A percentile compares a stretch with the other conserved stretches of the same genome.
phyloP scores from a whole-genome alignment of 1,140 invertebrate genomes.

The Trissolcus basalis region DNA sequence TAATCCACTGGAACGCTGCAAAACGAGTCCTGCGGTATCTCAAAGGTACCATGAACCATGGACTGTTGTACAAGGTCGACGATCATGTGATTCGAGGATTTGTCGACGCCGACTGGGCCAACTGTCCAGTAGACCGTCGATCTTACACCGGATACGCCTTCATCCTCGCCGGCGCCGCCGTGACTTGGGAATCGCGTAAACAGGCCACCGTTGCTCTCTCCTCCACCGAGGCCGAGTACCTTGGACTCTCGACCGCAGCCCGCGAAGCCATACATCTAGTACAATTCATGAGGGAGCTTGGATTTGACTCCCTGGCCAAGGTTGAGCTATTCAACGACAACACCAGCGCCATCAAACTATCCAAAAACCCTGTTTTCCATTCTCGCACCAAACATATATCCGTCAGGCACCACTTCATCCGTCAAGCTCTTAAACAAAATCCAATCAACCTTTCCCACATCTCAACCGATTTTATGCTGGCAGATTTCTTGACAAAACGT shows the following conservation, averaged over 20 bases:
- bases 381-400: conserved; percentile 6
- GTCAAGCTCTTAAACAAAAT: background rate
- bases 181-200: conserved; percentile 1
- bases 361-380: conserved; percentile 1
- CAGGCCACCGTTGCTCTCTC: background rate
- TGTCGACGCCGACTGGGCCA: conserved; percentile 1
- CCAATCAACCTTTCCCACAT: background rate
- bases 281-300: background rate
- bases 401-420: conserved; percentile 2
- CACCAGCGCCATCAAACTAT: background rate
- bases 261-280: background rate
- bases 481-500: background rate
- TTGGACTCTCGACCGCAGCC: background rate
- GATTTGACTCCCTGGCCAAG: background rate
- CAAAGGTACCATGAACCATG: background rate
- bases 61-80: too few relatives aligned
- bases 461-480: background rate
- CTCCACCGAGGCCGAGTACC: background rate
- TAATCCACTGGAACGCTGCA: background rate
- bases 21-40: background rate
- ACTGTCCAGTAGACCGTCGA: background rate
- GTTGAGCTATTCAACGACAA: background rate
- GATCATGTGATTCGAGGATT: background rate
- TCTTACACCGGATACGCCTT: conserved; percentile 1
- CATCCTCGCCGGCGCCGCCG: background rate